These are phyloP conservation scores for Druon quercuslanigerum DNA, from an alignment of 1,140 invertebrate species.

Conservation along the genomic window DNA sequence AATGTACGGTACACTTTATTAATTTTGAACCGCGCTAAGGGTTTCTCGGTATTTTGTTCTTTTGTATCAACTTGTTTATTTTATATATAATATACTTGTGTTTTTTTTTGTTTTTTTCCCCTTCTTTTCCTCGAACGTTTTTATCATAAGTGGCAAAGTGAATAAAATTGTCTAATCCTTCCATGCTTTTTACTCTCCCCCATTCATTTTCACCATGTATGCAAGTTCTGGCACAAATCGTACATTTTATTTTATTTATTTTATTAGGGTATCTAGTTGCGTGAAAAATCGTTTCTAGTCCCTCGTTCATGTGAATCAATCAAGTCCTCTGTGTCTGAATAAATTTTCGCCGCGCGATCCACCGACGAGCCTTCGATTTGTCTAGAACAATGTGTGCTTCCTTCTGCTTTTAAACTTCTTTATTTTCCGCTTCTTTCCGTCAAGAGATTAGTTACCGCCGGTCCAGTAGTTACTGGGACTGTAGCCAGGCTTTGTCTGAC, in stretches of 20 bases:
- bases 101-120: background rate
- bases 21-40: constrained; percentile 28
- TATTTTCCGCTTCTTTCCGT: constrained; percentile 41
- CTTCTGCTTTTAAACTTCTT: constrained; percentile 42
- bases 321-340: background rate
- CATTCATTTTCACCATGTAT: constrained; percentile 16
- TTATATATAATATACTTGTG: background rate
- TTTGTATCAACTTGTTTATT: background rate
- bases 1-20: constrained; percentile 49
- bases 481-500: constrained; percentile 81
- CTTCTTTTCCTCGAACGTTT: constrained; percentile 35
- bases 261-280: constrained; percentile 3
- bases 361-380: background rate
- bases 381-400: constrained; percentile 35
- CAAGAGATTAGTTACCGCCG: constrained; percentile 75
- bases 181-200: constrained; percentile 35
- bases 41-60: background rate
- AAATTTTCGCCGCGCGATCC: background rate
- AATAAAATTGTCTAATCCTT: constrained; percentile 54
- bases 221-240: constrained; percentile 26
- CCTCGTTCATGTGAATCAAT: constrained; percentile 5
- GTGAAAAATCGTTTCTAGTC: constrained; percentile 19
- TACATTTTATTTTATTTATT: background rate
- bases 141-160: constrained; percentile 34
- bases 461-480: constrained; percentile 79